phyloP scores from a whole-genome alignment of 2,113 vertebrate genomes.

The Piaya cayana region DNA sequence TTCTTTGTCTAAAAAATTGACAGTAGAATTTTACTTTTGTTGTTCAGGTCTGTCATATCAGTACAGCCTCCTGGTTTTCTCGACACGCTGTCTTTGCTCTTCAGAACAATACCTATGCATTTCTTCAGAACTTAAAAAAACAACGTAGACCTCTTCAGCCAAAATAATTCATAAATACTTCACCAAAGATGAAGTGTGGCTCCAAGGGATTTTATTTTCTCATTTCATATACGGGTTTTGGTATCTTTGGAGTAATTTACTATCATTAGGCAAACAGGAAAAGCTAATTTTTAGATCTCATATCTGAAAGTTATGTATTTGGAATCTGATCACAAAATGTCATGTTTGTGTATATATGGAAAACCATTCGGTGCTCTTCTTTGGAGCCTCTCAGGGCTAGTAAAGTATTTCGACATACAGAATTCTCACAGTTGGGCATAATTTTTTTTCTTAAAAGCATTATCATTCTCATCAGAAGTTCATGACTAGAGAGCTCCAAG shows the following conservation, averaged over 20 bases:
- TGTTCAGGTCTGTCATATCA: background rate
- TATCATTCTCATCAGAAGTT: background rate
- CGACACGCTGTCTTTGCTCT: background rate
- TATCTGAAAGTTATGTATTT: background rate
- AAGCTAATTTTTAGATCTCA: background rate
- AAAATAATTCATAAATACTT: constrained; percentile 43
- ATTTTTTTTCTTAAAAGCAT: background rate
- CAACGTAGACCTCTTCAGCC: background rate
- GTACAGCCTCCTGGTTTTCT: background rate
- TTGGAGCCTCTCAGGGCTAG: background rate
- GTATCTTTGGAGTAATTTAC: background rate
- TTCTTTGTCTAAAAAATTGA: background rate
- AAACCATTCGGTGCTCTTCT: background rate
- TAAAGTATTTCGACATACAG: background rate
- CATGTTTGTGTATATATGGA: background rate
- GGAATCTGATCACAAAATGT: background rate
- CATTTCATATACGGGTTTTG: constrained; percentile 3
- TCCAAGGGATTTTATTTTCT: constrained; percentile 1
- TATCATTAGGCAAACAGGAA: background rate
- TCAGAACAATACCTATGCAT: background rate
- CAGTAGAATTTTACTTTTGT: background rate
- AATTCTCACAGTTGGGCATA: background rate
- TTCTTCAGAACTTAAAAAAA: background rate
- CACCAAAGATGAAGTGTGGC: background rate
- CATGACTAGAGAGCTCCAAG: background rate